Base-by-base conservation (phyloP, 2,797 vertebrate genomes). In the Brachyalestes nurse region DNA sequence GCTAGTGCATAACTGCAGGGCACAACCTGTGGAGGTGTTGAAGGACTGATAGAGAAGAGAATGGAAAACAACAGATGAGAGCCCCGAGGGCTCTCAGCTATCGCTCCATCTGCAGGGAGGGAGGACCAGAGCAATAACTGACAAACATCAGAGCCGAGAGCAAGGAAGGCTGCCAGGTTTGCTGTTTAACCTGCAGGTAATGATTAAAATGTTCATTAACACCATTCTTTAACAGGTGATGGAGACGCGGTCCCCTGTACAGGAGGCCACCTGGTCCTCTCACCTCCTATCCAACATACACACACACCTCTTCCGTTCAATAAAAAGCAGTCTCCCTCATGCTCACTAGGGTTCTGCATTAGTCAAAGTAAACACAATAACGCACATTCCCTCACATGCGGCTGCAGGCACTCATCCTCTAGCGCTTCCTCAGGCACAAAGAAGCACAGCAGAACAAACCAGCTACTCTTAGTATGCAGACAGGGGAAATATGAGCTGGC, bases 141-240 rank as follows among this genome's bases (percentile, higher is more conserved):
- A 67, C 72, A 72, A n/a, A 25, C 28, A 40, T 45, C 79, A 58
- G 38, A 75, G 25, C n/a, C 57, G 64, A 7, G 40, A 14, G 23
- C 65, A 42, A 67, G 72, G 75, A 78, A 14, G 13, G 42, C n/a
- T 64, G 74, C 55, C 79, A 85, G 80, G 62, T 81, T 75, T 61
- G 1, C 74, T 83, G 65, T 87, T 86, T 87, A 86, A 87, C 86
- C 79, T 66, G 55, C 79, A 76, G 87, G 71, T 75, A 86, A 87
- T 91, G 88, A 95, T 95, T 93, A 94, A 94, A 95, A 93, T 92
- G 89, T 94, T 94, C 88, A 93, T 95, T 92, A 94, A 91, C 91
- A 87, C 89, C 0, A 72, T 83, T 84, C 81, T 5, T 79, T 88
- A 82, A 87, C 88, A 92, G 90, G 92, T 93, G 92, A 92, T 53